Conservation (phyloP, 1,140 invertebrate genomes). For the Spodoptera litura region DNA sequence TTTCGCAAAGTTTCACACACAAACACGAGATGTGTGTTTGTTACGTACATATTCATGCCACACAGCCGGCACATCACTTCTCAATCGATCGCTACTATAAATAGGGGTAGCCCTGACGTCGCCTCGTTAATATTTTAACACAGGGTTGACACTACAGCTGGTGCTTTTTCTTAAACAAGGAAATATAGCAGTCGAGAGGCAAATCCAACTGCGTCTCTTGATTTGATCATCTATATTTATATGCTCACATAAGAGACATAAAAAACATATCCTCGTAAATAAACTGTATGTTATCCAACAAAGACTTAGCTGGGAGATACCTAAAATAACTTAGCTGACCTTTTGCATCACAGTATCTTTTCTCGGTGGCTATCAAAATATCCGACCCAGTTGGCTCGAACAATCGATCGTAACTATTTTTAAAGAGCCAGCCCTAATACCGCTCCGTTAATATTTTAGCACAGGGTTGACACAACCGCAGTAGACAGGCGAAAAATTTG, state of each 20-base stretch:
- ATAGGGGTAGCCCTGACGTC: conserved; percentile 34
- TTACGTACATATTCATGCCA: not conserved
- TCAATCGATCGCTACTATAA: conserved; percentile 40
- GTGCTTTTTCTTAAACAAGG: not conserved
- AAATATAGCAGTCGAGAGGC: not conserved
- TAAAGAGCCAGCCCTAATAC: not conserved
- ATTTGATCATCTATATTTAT: too few species aligned
- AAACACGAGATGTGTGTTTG: not conserved
- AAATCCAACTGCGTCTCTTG: too few species aligned
- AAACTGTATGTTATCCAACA: too few species aligned
- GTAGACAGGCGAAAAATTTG: conserved; percentile 9
- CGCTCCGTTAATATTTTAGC: conserved; percentile 23
- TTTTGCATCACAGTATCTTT: not conserved
- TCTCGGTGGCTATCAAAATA: not conserved
- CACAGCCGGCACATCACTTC: conserved; percentile 11
- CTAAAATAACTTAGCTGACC: too few species aligned
- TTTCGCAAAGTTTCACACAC: conserved; percentile 4
- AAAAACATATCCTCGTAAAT: too few species aligned
- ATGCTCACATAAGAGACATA: too few species aligned
- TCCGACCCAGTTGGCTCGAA: not conserved
- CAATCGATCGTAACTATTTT: conserved; percentile 23
- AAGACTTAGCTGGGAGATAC: too few species aligned
- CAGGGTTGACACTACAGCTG: conserved; percentile 12
- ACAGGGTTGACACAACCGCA: conserved; percentile 13
- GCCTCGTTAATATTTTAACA: conserved; percentile 21